Evolutionary conservation across 2,888 invertebrate species (phyloP).

Genomic region (Platynereis dumerilii): DNA sequence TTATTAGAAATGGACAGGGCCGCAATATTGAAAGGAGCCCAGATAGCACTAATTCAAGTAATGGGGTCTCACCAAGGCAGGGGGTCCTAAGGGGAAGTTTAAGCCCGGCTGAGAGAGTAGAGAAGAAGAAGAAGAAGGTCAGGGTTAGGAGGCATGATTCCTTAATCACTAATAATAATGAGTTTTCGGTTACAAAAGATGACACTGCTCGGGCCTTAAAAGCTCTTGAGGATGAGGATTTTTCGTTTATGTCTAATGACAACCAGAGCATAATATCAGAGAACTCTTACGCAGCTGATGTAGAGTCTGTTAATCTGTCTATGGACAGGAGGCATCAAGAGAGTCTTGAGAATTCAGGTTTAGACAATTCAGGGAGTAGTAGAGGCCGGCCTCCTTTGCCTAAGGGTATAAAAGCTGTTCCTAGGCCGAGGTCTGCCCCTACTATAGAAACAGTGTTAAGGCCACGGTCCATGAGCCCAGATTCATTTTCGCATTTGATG

Average conservation of each 20-base stretch:
- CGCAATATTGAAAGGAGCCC: too few species aligned
- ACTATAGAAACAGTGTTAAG: background rate
- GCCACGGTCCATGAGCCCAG: background rate
- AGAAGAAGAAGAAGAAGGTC: slow-evolving; percentile 30
- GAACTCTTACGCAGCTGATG: slow-evolving; percentile 5
- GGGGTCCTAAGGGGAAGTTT: too few species aligned
- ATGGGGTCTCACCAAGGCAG: too few species aligned
- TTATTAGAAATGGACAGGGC: too few species aligned
- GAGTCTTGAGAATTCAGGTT: background rate
- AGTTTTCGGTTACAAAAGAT: background rate
- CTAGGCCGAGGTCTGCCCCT: slow-evolving; percentile 1
- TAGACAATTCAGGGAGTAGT: background rate
- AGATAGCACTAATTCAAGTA: too few species aligned
- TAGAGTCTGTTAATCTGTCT: background rate
- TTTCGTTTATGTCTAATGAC: background rate
- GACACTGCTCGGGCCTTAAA: background rate
- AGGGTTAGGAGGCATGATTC: slow-evolving; percentile 30
- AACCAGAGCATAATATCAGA: background rate
- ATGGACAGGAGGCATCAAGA: background rate
- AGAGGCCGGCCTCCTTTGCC: background rate
- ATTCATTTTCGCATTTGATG: background rate
- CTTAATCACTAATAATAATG: slow-evolving; percentile 20
- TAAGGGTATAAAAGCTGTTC: background rate
- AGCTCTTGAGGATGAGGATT: background rate
- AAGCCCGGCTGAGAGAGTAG: background rate